Evolutionary conservation across 1,140 invertebrate genomes (phyloP).

Genomic region (Drosophila arizonae): DNA sequence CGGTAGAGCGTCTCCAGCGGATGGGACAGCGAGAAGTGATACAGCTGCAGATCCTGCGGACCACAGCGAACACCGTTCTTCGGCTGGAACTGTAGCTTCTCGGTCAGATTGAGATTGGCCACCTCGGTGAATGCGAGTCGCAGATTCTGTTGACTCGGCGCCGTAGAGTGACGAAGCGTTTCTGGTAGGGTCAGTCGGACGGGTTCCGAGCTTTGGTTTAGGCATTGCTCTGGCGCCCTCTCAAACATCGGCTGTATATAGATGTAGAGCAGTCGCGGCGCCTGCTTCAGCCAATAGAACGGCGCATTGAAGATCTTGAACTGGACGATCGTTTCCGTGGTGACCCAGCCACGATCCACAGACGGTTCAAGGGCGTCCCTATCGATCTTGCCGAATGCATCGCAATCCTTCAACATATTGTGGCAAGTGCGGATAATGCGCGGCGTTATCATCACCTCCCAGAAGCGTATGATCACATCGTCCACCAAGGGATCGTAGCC

Average conservation of each 20-base stretch:
- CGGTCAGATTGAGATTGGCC: constrained; percentile 42
- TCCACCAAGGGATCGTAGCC: constrained; percentile 83
- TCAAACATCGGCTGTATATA: constrained; percentile 88
- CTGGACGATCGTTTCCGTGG: constrained; percentile 91
- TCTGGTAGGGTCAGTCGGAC: background rate
- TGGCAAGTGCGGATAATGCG: constrained; percentile 83
- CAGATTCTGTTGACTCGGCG: constrained; percentile 83
- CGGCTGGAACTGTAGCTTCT: constrained; percentile 47
- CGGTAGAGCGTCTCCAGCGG: constrained; percentile 45
- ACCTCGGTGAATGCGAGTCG: constrained; percentile 52
- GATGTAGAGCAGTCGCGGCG: constrained; percentile 86
- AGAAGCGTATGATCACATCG: constrained; percentile 88
- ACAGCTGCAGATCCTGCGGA: constrained; percentile 48
- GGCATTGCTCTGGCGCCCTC: background rate
- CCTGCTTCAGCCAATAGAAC: constrained; percentile 87
- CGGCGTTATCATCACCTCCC: constrained; percentile 91
- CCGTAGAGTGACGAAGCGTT: background rate
- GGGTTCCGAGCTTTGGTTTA: background rate
- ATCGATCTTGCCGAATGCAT: constrained; percentile 86
- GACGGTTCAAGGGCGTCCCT: constrained; percentile 76
- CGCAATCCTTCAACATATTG: constrained; percentile 75
- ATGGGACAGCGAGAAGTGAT: constrained; percentile 47
- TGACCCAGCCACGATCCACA: constrained; percentile 93
- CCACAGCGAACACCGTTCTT: constrained; percentile 46
- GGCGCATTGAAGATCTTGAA: constrained; percentile 93